A percentile compares a stretch with the other conserved stretches of the same genome.
These are phyloP conservation scores for Caracal caracal DNA, from an alignment of 2,113 vertebrate genomes.

Conservation along the genomic window DNA sequence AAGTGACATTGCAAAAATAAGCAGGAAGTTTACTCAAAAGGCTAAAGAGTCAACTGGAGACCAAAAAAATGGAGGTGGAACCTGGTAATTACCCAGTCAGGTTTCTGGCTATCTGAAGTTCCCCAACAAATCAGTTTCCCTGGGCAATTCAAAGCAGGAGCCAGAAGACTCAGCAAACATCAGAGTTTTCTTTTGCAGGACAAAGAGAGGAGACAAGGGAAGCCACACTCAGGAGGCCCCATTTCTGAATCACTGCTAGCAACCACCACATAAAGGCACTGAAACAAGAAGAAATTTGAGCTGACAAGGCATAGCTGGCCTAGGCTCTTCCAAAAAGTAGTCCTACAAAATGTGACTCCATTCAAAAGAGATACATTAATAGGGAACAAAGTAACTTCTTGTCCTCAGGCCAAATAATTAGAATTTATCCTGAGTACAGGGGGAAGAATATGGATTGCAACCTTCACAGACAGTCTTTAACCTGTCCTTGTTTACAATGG, in stretches of 20 bases:
- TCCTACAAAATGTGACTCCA: background rate
- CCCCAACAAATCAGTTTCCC: background rate
- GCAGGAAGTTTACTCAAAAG: constrained; percentile 64
- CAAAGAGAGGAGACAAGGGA: background rate
- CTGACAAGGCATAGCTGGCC: constrained; percentile 32
- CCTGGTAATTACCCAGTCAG: background rate
- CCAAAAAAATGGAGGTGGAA: constrained; percentile 17
- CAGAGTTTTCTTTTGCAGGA: constrained; percentile 28
- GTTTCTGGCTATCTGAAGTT: constrained; percentile 47
- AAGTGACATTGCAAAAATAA: constrained; percentile 59
- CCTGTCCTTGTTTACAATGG: background rate
- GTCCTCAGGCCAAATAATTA: background rate
- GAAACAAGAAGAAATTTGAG: constrained; percentile 75
- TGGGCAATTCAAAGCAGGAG: constrained; percentile 7
- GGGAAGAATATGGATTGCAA: background rate
- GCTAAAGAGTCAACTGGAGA: background rate
- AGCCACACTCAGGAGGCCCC: background rate
- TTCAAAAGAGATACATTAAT: constrained; percentile 41
- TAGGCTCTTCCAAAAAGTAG: constrained; percentile 25
- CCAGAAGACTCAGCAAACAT: background rate
- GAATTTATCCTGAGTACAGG: constrained; percentile 1
- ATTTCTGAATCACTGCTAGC: constrained; percentile 59
- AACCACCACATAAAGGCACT: constrained; percentile 34
- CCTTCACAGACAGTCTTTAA: constrained; percentile 27
- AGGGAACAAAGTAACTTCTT: constrained; percentile 30